phyloP scores from a whole-genome alignment of 2,797 vertebrate genomes.

The Sylvilagus floridanus region DNA sequence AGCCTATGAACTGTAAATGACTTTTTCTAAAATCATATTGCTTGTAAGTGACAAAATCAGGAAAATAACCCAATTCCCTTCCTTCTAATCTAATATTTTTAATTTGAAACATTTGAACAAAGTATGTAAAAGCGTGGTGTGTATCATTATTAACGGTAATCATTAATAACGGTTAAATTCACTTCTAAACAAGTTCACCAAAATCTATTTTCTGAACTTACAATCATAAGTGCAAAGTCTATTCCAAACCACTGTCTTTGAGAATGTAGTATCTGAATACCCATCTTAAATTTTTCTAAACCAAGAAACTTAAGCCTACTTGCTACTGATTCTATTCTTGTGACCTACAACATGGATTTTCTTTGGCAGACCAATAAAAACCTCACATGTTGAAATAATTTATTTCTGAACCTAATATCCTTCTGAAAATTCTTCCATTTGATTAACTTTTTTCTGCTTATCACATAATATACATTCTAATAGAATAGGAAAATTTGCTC shows the following conservation, averaged over 20 bases:
- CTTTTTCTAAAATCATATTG: neutral
- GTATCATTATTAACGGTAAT: conserved; percentile 19
- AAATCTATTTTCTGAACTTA: conserved; percentile 56
- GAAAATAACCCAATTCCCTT: conserved; percentile 26
- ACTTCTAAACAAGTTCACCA: conserved; percentile 40
- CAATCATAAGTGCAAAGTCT: conserved; percentile 49
- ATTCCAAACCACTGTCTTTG: conserved; percentile 59
- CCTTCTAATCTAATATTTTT: neutral
- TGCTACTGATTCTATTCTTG: conserved; percentile 73
- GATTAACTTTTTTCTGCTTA: conserved; percentile 82
- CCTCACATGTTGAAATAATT: conserved; percentile 83
- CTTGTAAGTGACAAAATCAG: conserved; percentile 22
- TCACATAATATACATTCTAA: conserved; percentile 80
- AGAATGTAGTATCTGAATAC: conserved; percentile 63
- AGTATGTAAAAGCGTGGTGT: conserved; percentile 12
- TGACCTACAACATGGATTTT: conserved; percentile 83
- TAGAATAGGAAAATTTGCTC: conserved; percentile 74
- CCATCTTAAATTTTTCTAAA: conserved; percentile 60
- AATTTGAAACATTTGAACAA: conserved; percentile 56
- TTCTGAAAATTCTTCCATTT: conserved; percentile 78
- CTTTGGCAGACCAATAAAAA: conserved; percentile 81
- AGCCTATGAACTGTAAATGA: conserved; percentile 30
- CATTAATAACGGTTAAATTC: conserved; percentile 48
- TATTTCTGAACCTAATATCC: conserved; percentile 79
- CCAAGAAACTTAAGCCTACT: conserved; percentile 75